Evolutionary conservation across 2,888 invertebrate genomes (phyloP).

Genomic region (Apodemia duryi): DNA sequence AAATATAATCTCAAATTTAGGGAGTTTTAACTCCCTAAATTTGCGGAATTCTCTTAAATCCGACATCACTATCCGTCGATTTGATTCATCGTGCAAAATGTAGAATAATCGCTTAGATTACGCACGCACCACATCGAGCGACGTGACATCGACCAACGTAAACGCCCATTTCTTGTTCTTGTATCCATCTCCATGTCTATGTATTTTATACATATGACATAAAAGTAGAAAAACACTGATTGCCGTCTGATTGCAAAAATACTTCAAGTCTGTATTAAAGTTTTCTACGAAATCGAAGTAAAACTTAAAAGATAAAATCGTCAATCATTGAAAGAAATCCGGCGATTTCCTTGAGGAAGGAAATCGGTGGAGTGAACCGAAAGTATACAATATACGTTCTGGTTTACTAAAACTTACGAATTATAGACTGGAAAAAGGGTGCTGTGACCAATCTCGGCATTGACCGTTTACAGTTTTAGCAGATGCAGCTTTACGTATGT

Average conservation of each 20-base stretch:
- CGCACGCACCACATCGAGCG: conserved; percentile 49
- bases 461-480: too few species aligned
- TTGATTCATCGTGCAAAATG: conserved; percentile 21
- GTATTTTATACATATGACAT: conserved; percentile 12
- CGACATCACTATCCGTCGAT: background rate
- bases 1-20: background rate
- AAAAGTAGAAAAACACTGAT: background rate
- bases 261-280: too few species aligned
- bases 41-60: background rate
- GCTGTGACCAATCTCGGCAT: too few species aligned
- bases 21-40: background rate
- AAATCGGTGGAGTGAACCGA: too few species aligned
- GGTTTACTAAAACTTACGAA: too few species aligned
- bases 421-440: too few species aligned
- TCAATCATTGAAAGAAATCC: too few species aligned
- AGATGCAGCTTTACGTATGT: too few species aligned
- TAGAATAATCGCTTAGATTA: conserved; percentile 45
- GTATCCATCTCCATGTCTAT: conserved; percentile 27
- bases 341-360: too few species aligned
- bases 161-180: conserved; percentile 24
- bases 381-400: too few species aligned
- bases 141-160: conserved; percentile 36
- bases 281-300: too few species aligned
- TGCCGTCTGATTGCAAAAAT: background rate
- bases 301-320: too few species aligned